Conservation (phyloP, 2,797 vertebrate species). For the Cuculus canorus region DNA sequence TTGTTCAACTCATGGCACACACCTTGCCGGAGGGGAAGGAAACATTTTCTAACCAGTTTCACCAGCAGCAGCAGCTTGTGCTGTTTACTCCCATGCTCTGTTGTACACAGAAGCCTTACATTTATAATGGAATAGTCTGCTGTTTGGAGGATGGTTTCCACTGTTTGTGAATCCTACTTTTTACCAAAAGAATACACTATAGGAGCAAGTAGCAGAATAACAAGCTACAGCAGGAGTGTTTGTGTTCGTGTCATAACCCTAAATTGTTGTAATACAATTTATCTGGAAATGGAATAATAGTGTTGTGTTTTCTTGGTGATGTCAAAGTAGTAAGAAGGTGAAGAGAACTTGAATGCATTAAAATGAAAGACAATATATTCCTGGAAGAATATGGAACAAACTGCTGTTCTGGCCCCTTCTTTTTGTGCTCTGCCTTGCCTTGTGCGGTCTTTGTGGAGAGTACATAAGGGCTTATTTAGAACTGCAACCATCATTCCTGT, state of each 20-base stretch:
- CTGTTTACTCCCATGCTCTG: background rate
- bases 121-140: background rate
- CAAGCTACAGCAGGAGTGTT: background rate
- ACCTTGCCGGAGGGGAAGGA: background rate
- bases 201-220: background rate
- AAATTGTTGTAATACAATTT: background rate
- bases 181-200: background rate
- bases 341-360: background rate
- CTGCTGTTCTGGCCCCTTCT: background rate
- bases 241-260: background rate
- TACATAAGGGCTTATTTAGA: constrained; percentile 20
- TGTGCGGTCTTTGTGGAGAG: background rate
- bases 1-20: background rate
- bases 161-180: background rate
- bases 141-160: background rate
- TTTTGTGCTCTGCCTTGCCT: background rate
- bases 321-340: background rate
- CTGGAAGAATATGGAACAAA: background rate
- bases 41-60: background rate
- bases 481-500: background rate
- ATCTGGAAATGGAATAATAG: background rate
- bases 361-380: background rate
- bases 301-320: background rate
- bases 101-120: background rate
- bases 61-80: background rate